Evolutionary conservation across 2,888 invertebrate genomes (phyloP), one percentile per base, ranked within the genome.

Genomic region (Limulus polyphemus): DNA sequence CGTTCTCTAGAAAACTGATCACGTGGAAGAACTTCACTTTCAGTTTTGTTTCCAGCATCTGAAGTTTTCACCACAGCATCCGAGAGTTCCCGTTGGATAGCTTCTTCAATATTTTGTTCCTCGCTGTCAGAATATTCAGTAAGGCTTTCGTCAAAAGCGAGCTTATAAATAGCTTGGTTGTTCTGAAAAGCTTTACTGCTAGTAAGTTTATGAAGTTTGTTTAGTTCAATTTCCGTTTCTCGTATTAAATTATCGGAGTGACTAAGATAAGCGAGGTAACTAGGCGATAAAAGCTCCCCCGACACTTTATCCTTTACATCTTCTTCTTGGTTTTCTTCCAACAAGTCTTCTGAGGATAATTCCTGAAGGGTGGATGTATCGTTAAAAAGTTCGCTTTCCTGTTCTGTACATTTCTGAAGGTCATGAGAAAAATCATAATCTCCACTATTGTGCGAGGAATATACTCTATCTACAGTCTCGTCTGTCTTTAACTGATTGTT

Each of bases 131-230:
- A 17, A 54, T 58, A 52, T 61, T 49, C 62, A 11, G 63, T 62
- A 11, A 62, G 52, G 48, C 52, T 62, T 58, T 64, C 63, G 52
- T 66, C 64, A 48, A 55, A 66, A 13, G 66, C 63, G n/a, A 66
- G 32, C 55, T 66, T 64, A 51, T 66, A 66, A 60, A 66, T 62
- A 49, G 62, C 56, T 13, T 50, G 17, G 54, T 54, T 54, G 54
- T 14, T 14, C 11, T 11, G 11, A 16, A 11, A 32, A n/a, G 32
- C 54, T 32, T 32, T 16, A 32, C 14, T 54, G 14, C 14, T 48
- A 7, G 57, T 47, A n/a, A 47, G n/a, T 14, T 57, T 11, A 16
- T 59, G 52, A 11, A 60, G 16, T 14, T 58, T 49, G 14, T 63
- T 62, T n/a, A 62, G 49, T 49, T 63, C 62, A 11, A 49, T 17